Evolutionary conservation across 92 coral and sea anemone genomes (phyloP), one percentile per base, ranked within the genome.

Genomic region (Diadumene lineata): DNA sequence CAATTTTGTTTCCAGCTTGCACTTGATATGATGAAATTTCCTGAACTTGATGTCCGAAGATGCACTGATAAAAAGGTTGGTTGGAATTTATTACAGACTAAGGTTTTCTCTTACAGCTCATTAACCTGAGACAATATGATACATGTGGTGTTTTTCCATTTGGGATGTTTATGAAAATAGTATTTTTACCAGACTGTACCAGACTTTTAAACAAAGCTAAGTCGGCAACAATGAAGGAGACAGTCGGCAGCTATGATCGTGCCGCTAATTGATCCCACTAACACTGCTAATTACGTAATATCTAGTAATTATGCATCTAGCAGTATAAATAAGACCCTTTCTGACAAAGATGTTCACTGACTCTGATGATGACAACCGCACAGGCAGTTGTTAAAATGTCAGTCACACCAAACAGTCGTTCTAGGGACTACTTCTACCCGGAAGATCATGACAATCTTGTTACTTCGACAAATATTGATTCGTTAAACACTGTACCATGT

Each of bases 21-120:
- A 30, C 83, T 94, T 30, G 98, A 94, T 62, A 88, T 91, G 82
- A 88, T 88, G 79, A 91, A 86, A 62, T 88, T 80, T 70, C 97
- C 92, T 1, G 73, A 78, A 22, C 46, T 94, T 56, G 71, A 72
- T 24, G 86, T 94, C 7, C 82, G 84, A 80, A 88, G 98, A 83
- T 89, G 84, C 22, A 69, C 87, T 46, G 79, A 87, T 69, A 69
- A 87, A 46, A 83, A 89, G 88, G 94, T 89, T 13, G 19, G 19
- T 13, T 53, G 19, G 19, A 4, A 53, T 9, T 23, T 9, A 53
- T 6, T 9, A 3, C 19, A 23, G 2, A 53, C 24, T 53, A 21
- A 23, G 4, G 19, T 23, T 3, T 53, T 53, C 24, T 3, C n/a
- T 15, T 16, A 2, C 4, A 23, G 2, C 58, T 3, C 2, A 9